phyloP scores from a whole-genome alignment of 2,113 vertebrate species.

The Dunckerocampus dactyliophorus region DNA sequence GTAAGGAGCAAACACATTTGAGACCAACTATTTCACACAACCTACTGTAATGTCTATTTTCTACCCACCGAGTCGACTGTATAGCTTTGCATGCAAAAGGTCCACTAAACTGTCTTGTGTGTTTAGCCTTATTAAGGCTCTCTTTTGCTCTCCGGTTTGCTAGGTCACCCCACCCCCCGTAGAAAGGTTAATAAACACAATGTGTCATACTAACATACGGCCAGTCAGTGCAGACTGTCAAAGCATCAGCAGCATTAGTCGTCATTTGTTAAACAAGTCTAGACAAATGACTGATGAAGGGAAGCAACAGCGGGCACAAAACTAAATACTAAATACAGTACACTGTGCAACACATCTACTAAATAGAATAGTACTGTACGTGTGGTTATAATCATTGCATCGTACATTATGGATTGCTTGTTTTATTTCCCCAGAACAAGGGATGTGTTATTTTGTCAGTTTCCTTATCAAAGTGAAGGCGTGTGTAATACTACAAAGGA shows the following conservation, averaged over 20 bases:
- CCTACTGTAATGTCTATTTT: too few relatives aligned
- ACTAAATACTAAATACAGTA: too few relatives aligned
- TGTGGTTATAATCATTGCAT: too few relatives aligned
- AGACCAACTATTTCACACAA: too few relatives aligned
- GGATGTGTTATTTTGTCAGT: background rate
- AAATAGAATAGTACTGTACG: too few relatives aligned
- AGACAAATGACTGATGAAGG: background rate
- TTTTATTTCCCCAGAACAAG: slow-evolving; percentile 1
- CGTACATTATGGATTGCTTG: slow-evolving; percentile 4
- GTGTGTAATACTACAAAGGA: slow-evolving; percentile 10
- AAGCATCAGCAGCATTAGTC: slow-evolving; percentile 8
- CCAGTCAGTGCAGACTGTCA: slow-evolving; percentile 14
- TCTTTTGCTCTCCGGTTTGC: slow-evolving; percentile 19
- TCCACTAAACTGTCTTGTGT: slow-evolving; percentile 16
- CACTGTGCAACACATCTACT: too few relatives aligned
- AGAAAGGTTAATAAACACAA: slow-evolving; percentile 15
- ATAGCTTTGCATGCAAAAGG: background rate
- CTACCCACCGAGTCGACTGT: too few relatives aligned
- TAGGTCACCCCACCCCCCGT: slow-evolving; percentile 34
- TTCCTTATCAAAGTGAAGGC: slow-evolving; percentile 29
- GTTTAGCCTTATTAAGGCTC: slow-evolving; percentile 41
- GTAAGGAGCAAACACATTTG: too few relatives aligned
- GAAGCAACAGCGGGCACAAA: background rate
- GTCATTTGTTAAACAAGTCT: slow-evolving; percentile 2
- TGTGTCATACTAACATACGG: slow-evolving; percentile 16